Base-by-base conservation (phyloP, 2,113 vertebrate species). In the Monopterus albus region DNA sequence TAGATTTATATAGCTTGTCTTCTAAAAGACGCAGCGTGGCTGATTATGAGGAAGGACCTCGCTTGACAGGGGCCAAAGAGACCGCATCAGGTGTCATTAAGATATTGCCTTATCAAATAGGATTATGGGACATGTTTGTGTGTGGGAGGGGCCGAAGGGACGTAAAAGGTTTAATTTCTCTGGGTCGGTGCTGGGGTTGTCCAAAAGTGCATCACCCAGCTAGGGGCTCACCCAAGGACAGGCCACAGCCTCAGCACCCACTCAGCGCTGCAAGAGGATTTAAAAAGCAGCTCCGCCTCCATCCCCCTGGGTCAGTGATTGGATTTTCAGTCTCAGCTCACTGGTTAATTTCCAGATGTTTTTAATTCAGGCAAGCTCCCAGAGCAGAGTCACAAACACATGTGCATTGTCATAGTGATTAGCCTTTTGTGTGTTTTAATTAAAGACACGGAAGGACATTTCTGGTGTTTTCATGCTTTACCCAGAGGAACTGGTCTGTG, bases 71-170 rank as follows among this genome's bases (percentile, higher is more conserved):
- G 76, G 51, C 29, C 65, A 28, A 62, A 79, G 35, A 46, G 84
- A 72, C 79, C 73, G 87, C 81, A 88, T 88, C 81, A 67, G 84
- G 80, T 87, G 75, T 92, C 90, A 91, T 93, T 92, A 94, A 81
- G 91, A 90, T 91, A 92, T 93, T 93, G 91, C 72, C 85, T 92
- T 84, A 87, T 91, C 84, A 91, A 91, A 93, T 92, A 65, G 87
- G 87, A 91, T 92, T 93, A 92, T 70, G 76, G 55, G 55, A 55
- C 28, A 25, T 49, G 64, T 43, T 60, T 55, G 8, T 52, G 56
- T 36, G 62, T 40, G 50, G 58, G 12, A 45, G 23, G 65, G 33
- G 39, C 42, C 73, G 76, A 81, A 72, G 79, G 60, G 58, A 55
- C 63, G 29, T 91, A 91, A 92, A 91, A 81, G 86, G 87, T 86